Conservation (phyloP, 2,888 invertebrate species). For the Dryocosmus kuriphilus region DNA sequence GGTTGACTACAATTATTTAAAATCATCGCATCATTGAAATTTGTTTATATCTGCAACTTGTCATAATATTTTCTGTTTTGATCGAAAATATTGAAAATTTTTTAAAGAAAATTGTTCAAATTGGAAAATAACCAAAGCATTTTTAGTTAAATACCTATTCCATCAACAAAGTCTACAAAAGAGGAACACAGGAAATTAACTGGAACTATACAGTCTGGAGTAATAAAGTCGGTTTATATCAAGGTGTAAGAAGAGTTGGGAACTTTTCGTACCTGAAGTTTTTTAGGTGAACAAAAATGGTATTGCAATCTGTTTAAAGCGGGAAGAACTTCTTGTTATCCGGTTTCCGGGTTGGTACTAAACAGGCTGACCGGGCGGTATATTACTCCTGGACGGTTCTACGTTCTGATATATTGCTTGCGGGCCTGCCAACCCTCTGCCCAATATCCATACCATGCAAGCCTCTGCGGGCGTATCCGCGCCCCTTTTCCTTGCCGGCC, state of each 20-base stretch:
- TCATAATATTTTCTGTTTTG: too few species aligned
- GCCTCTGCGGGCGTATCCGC: conserved; percentile 42
- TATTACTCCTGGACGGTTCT: conserved; percentile 66
- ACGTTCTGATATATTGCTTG: conserved; percentile 67
- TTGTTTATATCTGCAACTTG: too few species aligned
- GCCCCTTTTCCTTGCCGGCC: conserved; percentile 62
- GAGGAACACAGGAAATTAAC: too few species aligned
- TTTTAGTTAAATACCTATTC: too few species aligned
- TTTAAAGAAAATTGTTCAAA: too few species aligned
- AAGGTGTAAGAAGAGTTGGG: not conserved
- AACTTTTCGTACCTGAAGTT: not conserved
- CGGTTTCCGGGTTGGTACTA: conserved; percentile 52
- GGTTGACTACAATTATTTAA: too few species aligned
- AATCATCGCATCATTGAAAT: too few species aligned
- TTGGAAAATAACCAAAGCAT: too few species aligned
- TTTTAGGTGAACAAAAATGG: conserved; percentile 17
- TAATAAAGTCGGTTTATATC: not conserved
- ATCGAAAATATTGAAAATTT: too few species aligned
- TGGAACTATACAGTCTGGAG: too few species aligned
- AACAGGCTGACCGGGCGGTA: conserved; percentile 70
- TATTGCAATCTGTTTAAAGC: conserved; percentile 35
- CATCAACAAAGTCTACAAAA: too few species aligned
- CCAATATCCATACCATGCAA: conserved; percentile 63
- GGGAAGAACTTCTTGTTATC: conserved; percentile 15
- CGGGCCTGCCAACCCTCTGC: conserved; percentile 64